Evolutionary conservation across 2,888 invertebrate species (phyloP).

Genomic region (Bombylius discolor): DNA sequence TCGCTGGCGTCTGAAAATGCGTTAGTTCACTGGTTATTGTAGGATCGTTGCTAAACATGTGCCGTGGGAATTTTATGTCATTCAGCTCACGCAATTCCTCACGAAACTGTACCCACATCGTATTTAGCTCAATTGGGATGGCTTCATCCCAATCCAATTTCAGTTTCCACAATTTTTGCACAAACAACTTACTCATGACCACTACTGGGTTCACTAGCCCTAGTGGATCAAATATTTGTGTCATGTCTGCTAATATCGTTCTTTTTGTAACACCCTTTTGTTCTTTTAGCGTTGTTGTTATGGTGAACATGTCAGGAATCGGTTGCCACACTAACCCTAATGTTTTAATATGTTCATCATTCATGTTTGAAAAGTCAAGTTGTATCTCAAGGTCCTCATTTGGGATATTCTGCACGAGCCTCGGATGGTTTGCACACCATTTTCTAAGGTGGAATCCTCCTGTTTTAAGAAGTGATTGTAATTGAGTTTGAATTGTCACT

Average conservation of each 20-base stretch:
- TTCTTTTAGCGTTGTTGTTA: not conserved
- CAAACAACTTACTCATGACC: constrained; percentile 2
- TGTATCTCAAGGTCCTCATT: not conserved
- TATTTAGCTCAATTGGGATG: not conserved
- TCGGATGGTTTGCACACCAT: constrained; percentile 6
- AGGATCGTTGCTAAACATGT: not conserved
- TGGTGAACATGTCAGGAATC: constrained; percentile 5
- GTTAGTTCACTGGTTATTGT: not conserved
- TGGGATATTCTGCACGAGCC: not conserved
- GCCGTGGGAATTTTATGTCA: not conserved
- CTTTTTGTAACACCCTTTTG: constrained; percentile 7
- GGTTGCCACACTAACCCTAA: constrained; percentile 9
- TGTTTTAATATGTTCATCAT: too few relatives aligned
- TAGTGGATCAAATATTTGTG: constrained; percentile 2
- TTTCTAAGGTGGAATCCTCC: constrained; percentile 7
- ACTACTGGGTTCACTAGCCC: constrained; percentile 8
- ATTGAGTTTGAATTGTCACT: constrained; percentile 6
- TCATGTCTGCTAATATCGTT: constrained; percentile 2
- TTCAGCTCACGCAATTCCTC: too few relatives aligned
- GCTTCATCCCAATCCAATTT: not conserved
- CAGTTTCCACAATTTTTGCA: not conserved
- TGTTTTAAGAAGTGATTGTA: constrained; percentile 1
- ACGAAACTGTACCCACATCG: not conserved
- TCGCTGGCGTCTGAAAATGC: constrained; percentile 4
- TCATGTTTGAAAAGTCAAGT: too few relatives aligned